A percentile compares a stretch with the other conserved stretches of the same genome.
phyloP scores from a whole-genome alignment of 2,797 vertebrate genomes.

The Apodemus agrarius region DNA sequence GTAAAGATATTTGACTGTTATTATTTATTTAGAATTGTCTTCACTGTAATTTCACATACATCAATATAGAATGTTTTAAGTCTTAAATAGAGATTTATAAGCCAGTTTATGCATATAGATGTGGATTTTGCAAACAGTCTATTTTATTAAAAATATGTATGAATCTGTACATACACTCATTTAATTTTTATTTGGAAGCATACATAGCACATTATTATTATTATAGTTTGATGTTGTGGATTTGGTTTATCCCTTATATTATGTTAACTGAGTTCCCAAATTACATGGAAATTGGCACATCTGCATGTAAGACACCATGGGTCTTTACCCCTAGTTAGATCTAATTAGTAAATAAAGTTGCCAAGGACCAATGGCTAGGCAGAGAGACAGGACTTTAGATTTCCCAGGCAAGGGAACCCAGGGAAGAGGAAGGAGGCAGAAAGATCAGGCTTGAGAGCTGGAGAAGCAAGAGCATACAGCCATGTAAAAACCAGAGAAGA shows the following conservation, averaged over 20 bases:
- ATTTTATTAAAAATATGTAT: background rate
- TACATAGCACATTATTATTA: background rate
- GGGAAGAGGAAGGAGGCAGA: background rate
- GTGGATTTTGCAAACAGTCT: background rate
- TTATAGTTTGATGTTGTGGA: background rate
- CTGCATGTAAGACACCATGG: background rate
- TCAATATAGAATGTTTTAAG: background rate
- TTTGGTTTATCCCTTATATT: background rate
- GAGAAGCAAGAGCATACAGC: background rate
- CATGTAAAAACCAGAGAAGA: background rate
- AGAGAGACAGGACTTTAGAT: background rate
- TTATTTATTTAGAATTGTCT: background rate
- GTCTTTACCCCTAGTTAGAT: background rate
- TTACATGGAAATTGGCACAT: background rate
- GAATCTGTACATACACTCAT: background rate
- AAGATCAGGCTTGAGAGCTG: background rate
- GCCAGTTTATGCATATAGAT: background rate
- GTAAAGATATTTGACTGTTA: background rate
- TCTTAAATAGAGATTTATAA: background rate
- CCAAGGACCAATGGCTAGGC: background rate
- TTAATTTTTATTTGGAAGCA: background rate
- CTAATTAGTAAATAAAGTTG: background rate
- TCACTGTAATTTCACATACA: background rate
- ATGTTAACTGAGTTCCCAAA: background rate
- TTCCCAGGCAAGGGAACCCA: background rate